Percentiles rank a stretch among this genome's conserved stretches.
These are phyloP conservation scores for Pedicia rivosa DNA, from an alignment of 2,888 invertebrate genomes.

Conservation along the genomic window DNA sequence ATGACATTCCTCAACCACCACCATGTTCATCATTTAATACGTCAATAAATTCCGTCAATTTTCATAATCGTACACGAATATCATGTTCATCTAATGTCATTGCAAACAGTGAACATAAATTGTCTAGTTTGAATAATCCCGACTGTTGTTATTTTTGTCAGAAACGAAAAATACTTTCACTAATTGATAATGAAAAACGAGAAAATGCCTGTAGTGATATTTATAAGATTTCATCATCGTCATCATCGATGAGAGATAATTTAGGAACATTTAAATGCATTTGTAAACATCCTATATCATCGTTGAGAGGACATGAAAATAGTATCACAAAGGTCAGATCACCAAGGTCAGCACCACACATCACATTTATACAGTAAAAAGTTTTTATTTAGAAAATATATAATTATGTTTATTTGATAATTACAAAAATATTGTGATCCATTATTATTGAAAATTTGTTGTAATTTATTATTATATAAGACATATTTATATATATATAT, in stretches of 20 bases:
- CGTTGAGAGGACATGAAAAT: conserved; percentile 13
- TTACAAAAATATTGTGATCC: no score
- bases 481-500: no score
- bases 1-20: background rate
- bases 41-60: background rate
- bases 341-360: conserved; percentile 26
- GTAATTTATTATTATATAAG: no score
- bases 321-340: conserved; percentile 17
- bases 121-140: no score
- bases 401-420: no score
- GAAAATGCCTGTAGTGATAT: background rate
- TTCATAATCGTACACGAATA: background rate
- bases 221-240: no score
- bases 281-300: conserved; percentile 24
- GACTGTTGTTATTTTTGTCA: conserved; percentile 1
- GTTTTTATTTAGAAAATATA: no score
- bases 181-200: background rate
- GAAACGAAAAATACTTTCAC: background rate
- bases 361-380: conserved; percentile 23
- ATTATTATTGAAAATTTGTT: no score
- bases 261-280: conserved; percentile 16
- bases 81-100: background rate
- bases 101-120: background rate
- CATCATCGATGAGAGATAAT: background rate
- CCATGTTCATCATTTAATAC: background rate